Percentiles rank a stretch among this genome's conserved stretches.
phyloP scores from a whole-genome alignment of 2,888 invertebrate species.

The Tribolium freemani region DNA sequence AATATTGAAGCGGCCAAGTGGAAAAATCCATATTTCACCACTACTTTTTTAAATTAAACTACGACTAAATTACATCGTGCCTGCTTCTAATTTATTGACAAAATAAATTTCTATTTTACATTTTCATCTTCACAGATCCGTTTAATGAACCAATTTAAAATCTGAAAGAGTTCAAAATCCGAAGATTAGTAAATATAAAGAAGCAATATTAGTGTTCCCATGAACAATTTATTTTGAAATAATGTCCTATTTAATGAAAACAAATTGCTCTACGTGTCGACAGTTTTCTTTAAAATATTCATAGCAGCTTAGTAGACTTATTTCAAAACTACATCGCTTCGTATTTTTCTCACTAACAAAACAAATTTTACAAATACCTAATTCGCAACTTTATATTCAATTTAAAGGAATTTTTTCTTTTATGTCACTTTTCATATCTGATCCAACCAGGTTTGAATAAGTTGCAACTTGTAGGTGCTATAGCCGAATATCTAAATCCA shows the following conservation, averaged over 20 bases:
- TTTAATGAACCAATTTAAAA: constrained; percentile 35
- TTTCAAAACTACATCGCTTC: constrained; percentile 8
- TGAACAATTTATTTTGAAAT: constrained; percentile 38
- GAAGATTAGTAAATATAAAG: constrained; percentile 37
- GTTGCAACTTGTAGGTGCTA: constrained; percentile 11
- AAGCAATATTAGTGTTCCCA: constrained; percentile 30
- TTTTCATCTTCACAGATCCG: constrained; percentile 26
- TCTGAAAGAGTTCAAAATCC: constrained; percentile 26
- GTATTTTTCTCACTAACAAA: constrained; percentile 3
- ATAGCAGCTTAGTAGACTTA: constrained; percentile 26
- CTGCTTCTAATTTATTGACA: constrained; percentile 28
- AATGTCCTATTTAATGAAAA: constrained; percentile 33
- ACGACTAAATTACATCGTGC: constrained; percentile 20
- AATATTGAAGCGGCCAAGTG: background rate
- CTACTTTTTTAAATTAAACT: constrained; percentile 26
- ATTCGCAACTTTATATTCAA: background rate
- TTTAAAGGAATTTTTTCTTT: constrained; percentile 4
- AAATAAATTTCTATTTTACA: constrained; percentile 34
- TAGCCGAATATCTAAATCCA: constrained; percentile 34
- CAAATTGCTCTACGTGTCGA: constrained; percentile 33
- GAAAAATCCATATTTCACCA: constrained; percentile 31
- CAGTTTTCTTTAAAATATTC: constrained; percentile 33
- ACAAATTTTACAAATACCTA: background rate
- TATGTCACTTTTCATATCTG: constrained; percentile 12
- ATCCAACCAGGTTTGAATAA: constrained; percentile 3